Evolutionary conservation across 2,888 invertebrate genomes (phyloP).

Genomic region (Habroteleia sp.): DNA sequence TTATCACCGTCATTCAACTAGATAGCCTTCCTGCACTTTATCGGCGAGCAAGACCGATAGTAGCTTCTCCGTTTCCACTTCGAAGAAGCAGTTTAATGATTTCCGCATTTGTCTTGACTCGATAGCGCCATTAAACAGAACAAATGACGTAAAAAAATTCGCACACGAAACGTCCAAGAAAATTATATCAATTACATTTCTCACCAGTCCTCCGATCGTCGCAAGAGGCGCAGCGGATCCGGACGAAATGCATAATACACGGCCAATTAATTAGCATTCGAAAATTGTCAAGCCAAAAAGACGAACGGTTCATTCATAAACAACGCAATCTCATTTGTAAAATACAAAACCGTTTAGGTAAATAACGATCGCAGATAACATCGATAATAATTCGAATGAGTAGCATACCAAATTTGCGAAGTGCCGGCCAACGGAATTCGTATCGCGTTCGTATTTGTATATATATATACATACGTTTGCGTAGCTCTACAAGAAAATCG

Average conservation of each 20-base stretch:
- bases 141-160: conserved; percentile 26
- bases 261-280: too few species aligned
- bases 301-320: conserved; percentile 28
- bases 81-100: conserved; percentile 58
- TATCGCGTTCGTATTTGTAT: conserved; percentile 32
- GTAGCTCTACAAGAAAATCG: conserved; percentile 72
- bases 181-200: conserved; percentile 23
- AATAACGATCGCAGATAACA: conserved; percentile 48
- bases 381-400: conserved; percentile 49
- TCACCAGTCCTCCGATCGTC: not conserved
- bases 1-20: conserved; percentile 64
- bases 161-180: not conserved
- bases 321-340: conserved; percentile 41
- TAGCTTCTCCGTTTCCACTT: conserved; percentile 33
- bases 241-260: too few species aligned
- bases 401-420: conserved; percentile 46
- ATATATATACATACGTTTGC: conserved; percentile 47
- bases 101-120: conserved; percentile 59
- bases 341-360: conserved; percentile 36
- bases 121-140: conserved; percentile 43
- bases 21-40: conserved; percentile 59
- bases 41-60: conserved; percentile 49
- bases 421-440: conserved; percentile 36
- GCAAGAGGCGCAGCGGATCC: too few species aligned
- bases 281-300: conserved; percentile 4